These are phyloP conservation scores for Helostoma temminkii DNA, from an alignment of 2,797 vertebrate species.

Conservation along the genomic window DNA sequence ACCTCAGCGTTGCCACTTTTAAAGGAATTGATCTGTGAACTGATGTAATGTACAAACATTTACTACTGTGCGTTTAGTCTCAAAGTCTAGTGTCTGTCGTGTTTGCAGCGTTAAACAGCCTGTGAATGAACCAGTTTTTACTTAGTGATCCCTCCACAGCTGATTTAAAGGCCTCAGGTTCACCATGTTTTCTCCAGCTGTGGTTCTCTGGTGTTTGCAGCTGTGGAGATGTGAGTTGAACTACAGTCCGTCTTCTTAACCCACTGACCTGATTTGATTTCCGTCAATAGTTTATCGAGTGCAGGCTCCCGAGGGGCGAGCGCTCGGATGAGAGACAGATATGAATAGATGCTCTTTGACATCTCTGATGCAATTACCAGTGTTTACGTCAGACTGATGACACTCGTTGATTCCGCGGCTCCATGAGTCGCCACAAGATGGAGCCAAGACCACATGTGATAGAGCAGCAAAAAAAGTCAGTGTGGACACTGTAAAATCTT, in stretches of 20 bases:
- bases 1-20: too few species aligned
- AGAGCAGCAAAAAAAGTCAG: too few species aligned
- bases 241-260: slow-evolving; percentile 16
- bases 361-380: slow-evolving; percentile 54
- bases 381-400: slow-evolving; percentile 39
- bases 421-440: slow-evolving; percentile 59
- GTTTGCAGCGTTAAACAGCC: too few species aligned
- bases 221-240: slow-evolving; percentile 11
- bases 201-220: not conserved
- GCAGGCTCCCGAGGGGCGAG: slow-evolving; percentile 47
- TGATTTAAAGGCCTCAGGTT: not conserved
- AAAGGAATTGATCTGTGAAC: too few species aligned
- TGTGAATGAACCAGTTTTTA: not conserved
- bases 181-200: not conserved
- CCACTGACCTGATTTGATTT: slow-evolving; percentile 45
- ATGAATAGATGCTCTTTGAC: slow-evolving; percentile 53
- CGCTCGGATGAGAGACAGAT: slow-evolving; percentile 20
- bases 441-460: slow-evolving; percentile 41
- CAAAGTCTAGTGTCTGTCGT: too few species aligned
- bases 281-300: slow-evolving; percentile 15
- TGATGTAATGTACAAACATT: too few species aligned
- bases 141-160: not conserved
- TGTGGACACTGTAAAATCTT: not conserved
- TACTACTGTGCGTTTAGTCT: too few species aligned
- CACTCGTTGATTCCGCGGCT: slow-evolving; percentile 28